phyloP scores from a whole-genome alignment of 64 coral and sea anemone species.

The Anthopleura sola region DNA sequence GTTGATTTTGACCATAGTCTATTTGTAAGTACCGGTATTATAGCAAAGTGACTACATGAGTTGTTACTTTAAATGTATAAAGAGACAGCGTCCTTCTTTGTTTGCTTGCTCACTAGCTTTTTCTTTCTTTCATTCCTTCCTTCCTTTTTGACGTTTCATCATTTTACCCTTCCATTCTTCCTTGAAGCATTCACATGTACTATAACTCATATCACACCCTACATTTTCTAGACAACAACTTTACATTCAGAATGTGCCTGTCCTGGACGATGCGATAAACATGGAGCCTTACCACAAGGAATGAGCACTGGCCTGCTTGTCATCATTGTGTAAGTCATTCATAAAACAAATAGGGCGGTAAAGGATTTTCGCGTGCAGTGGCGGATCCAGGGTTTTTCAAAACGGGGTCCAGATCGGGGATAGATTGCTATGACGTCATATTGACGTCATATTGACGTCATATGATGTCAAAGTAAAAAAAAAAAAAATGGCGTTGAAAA shows the following conservation, averaged over 20 bases:
- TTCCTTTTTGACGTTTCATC: not conserved
- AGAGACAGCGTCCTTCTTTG: too few species aligned
- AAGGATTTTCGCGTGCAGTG: too few species aligned
- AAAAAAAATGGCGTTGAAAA: too few species aligned
- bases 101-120: too few species aligned
- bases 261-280: constrained; percentile 31
- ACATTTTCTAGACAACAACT: constrained; percentile 24
- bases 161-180: not conserved
- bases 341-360: too few species aligned
- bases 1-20: not conserved
- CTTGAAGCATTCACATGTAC: not conserved
- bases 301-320: not conserved
- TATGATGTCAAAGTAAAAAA: too few species aligned
- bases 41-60: too few species aligned
- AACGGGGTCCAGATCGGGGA: too few species aligned
- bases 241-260: constrained; percentile 47
- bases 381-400: too few species aligned
- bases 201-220: not conserved
- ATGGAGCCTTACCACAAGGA: not conserved
- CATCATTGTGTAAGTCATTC: constrained; percentile 6
- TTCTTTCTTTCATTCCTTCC: not conserved
- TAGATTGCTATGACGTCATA: too few species aligned
- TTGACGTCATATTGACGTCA: too few species aligned
- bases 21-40: not conserved
- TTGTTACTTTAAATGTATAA: too few species aligned